A percentile compares a stretch with the other conserved stretches of the same genome.
phyloP scores from a whole-genome alignment of 2,888 invertebrate genomes.

The Tetheella fluctuosa region DNA sequence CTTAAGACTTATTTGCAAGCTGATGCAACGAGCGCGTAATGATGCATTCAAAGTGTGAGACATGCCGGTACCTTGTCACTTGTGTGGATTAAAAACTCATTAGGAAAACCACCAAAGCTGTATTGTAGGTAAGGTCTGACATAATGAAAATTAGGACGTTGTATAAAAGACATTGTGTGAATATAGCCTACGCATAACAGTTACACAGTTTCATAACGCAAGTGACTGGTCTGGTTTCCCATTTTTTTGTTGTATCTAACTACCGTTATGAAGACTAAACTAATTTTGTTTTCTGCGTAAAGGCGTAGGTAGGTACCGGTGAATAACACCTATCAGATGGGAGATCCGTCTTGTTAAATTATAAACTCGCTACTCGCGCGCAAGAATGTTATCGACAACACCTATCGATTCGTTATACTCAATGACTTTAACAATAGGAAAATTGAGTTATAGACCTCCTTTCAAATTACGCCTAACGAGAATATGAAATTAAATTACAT shows the following conservation, averaged over 20 bases:
- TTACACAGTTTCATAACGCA: slow-evolving; percentile 2
- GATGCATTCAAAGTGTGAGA: not conserved
- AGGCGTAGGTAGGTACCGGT: slow-evolving; percentile 24
- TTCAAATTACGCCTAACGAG: too few relatives aligned
- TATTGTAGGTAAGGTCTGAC: not conserved
- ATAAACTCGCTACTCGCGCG: slow-evolving; percentile 51
- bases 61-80: not conserved
- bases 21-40: not conserved
- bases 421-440: slow-evolving; percentile 19
- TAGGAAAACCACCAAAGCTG: slow-evolving; percentile 1
- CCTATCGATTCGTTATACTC: slow-evolving; percentile 52
- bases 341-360: slow-evolving; percentile 39
- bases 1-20: not conserved
- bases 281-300: slow-evolving; percentile 37
- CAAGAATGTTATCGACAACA: slow-evolving; percentile 57
- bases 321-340: slow-evolving; percentile 49
- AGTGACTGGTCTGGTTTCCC: slow-evolving; percentile 14
- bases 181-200: slow-evolving; percentile 1
- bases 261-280: slow-evolving; percentile 37
- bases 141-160: slow-evolving; percentile 6
- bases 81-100: not conserved
- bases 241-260: slow-evolving; percentile 22
- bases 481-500: too few relatives aligned
- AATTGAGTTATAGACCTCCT: too few relatives aligned
- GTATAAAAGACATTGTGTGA: slow-evolving; percentile 1